A percentile compares a stretch with the other conserved stretches of the same genome.
Evolutionary conservation across 2,113 vertebrate species (phyloP).

Genomic region (Spea multiplicata): DNA sequence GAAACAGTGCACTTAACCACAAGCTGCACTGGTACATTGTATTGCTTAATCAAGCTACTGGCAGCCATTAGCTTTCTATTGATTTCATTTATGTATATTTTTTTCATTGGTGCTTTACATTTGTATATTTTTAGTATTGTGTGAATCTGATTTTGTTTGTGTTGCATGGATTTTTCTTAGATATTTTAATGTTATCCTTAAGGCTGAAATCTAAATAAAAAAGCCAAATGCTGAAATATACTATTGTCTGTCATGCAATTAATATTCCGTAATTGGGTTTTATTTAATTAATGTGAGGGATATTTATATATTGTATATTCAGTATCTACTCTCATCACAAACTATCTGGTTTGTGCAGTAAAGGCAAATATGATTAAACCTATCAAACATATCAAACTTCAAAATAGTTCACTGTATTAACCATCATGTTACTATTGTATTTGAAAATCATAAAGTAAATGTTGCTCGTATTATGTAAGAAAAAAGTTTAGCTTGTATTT

Average conservation of each 20-base stretch:
- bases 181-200: conserved; percentile 8
- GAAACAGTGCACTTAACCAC: conserved; percentile 53
- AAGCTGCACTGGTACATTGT: background rate
- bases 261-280: background rate
- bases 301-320: too few species aligned
- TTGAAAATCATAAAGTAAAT: too few species aligned
- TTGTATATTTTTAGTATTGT: conserved; percentile 31
- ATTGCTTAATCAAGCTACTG: conserved; percentile 63
- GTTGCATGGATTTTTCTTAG: conserved; percentile 30
- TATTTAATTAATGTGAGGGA: too few species aligned
- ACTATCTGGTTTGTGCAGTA: too few species aligned
- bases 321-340: too few species aligned
- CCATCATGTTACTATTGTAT: too few species aligned
- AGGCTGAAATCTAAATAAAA: conserved; percentile 21
- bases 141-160: conserved; percentile 4
- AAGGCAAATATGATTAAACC: too few species aligned
- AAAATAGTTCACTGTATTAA: too few species aligned
- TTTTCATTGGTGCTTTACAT: conserved; percentile 51
- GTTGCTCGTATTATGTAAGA: too few species aligned
- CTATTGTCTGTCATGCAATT: conserved; percentile 10
- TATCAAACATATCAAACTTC: too few species aligned
- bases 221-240: conserved; percentile 11
- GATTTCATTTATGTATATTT: background rate
- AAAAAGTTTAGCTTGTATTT: too few species aligned
- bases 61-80: conserved; percentile 55